Evolutionary conservation across 1,140 invertebrate species (phyloP).

Genomic region (Psix sp.): DNA sequence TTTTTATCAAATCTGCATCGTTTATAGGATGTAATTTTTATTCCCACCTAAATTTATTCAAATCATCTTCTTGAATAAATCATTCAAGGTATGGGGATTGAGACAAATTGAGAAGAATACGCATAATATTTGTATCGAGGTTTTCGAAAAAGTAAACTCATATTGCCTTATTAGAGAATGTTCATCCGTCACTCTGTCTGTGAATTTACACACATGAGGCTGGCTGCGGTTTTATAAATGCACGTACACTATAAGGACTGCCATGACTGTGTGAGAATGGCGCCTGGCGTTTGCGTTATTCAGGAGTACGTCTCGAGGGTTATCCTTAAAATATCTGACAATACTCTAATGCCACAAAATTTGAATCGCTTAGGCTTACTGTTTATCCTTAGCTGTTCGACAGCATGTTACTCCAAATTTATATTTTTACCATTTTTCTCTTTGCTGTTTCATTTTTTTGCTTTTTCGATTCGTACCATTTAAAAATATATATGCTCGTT

Average conservation of each 20-base stretch:
- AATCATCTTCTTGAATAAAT: too few relatives aligned
- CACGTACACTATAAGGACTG: not conserved
- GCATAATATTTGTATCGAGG: too few relatives aligned
- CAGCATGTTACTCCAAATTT: constrained; percentile 10
- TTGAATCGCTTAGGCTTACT: constrained; percentile 55
- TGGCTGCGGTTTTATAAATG: not conserved
- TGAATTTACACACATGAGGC: constrained; percentile 3
- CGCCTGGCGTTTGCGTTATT: constrained; percentile 53
- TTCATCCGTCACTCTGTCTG: constrained; percentile 40
- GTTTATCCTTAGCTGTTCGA: constrained; percentile 54
- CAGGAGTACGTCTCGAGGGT: constrained; percentile 57
- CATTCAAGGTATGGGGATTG: too few relatives aligned
- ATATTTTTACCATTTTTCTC: constrained; percentile 5
- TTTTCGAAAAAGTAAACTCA: too few relatives aligned
- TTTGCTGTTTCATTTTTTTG: not conserved
- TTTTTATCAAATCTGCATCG: too few relatives aligned
- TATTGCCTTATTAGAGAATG: constrained; percentile 16
- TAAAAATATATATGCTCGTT: too few relatives aligned
- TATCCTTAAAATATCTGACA: constrained; percentile 52
- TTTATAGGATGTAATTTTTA: too few relatives aligned
- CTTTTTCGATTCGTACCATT: not conserved
- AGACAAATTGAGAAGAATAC: too few relatives aligned
- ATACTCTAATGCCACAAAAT: constrained; percentile 58
- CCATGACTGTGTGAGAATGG: constrained; percentile 28
- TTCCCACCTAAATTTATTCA: too few relatives aligned